Base-by-base conservation (phyloP, 2,888 invertebrate genomes). In the Andrena praecox region DNA sequence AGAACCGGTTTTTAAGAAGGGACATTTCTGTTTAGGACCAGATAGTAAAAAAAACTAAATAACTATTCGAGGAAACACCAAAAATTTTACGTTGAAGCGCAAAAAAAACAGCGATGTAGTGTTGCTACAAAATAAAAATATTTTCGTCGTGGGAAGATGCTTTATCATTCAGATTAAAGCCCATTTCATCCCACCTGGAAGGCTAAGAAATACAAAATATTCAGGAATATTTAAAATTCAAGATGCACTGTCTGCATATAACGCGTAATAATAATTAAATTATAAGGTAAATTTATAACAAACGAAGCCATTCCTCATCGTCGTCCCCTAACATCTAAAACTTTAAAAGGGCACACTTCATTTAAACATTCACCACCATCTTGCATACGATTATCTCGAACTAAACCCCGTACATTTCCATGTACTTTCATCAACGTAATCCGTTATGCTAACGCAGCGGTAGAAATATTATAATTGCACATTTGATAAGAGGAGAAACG, bases 201-300 rank as follows among this genome's bases (percentile, higher is more conserved):
- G 16, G 5, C 4, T 42, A 42, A 16, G 5, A 42, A 42, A 42
- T 42, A 42, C 4, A 4, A 4, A 42, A 42, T 4, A 42, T 42
- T 16, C 42, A 4, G 42, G 12, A 12, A 42, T 12, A 42, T 42
- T 42, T 5, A 0, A 16, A 1, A 1, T 42, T 42, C 42, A 12
- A 42, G 16, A 42, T 42, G 4, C 4, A 31, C 24, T 29, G 27
- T 27, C 1, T 29, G 29, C 29, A 16, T 16, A 7, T 16, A 59
- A 42, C 16, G 12, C 1, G 42, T 16, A 16, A 42, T 42, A 78
- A 86, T 82, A 70, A 75, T 29, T 24, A 20, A 24, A 20, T 20
- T 20, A 20, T 20, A 20, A 16, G 27, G 24, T 68, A 64, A 27
- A 74, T 60, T 69, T 67, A 68, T 50, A 77, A 82, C 62, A 70